These are phyloP conservation scores for Protobothrops mucrosquamatus DNA, from an alignment of 2,113 vertebrate genomes.

Conservation along the genomic window DNA sequence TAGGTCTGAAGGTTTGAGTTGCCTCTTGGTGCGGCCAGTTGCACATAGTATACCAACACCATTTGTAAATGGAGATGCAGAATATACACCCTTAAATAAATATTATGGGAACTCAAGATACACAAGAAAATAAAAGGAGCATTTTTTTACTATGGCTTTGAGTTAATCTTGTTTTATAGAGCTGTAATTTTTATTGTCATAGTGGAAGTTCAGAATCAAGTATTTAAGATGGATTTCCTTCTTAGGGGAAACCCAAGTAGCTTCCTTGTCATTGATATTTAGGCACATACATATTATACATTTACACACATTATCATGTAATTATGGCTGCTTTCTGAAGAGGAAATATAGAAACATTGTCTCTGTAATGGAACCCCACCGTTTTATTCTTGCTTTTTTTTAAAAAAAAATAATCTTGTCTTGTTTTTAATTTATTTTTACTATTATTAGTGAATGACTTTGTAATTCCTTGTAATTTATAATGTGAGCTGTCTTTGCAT, in stretches of 20 bases:
- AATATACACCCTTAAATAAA: neutral
- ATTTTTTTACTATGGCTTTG: neutral
- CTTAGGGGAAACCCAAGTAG: neutral
- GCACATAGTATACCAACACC: neutral
- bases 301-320: neutral
- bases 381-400: neutral
- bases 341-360: neutral
- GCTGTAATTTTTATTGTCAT: neutral
- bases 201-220: neutral
- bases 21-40: neutral
- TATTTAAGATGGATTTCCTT: neutral
- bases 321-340: neutral
- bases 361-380: neutral
- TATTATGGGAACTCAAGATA: neutral
- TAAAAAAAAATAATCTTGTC: neutral
- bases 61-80: neutral
- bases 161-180: neutral
- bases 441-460: neutral
- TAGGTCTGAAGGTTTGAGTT: constrained; percentile 25
- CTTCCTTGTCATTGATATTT: neutral
- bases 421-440: neutral
- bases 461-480: neutral
- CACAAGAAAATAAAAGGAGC: neutral
- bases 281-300: neutral
- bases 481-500: neutral